These are phyloP conservation scores for Tokudaia tokunoshimensis DNA, from an alignment of 2,797 vertebrate species.

Conservation along the genomic window DNA sequence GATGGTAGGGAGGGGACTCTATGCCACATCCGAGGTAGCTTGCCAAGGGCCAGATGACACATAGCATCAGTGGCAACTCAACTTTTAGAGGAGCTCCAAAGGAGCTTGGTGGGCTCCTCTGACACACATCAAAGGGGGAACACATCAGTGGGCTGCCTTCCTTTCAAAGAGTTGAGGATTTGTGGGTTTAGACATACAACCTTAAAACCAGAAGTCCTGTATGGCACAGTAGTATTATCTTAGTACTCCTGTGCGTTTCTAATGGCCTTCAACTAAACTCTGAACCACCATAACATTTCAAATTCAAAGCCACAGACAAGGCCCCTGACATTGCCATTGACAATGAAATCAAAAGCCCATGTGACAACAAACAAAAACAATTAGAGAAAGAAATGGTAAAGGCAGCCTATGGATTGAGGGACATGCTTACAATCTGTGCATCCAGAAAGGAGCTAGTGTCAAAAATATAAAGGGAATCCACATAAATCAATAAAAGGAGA, in stretches of 20 bases:
- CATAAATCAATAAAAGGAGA: background rate
- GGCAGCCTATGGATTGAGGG: background rate
- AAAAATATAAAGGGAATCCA: background rate
- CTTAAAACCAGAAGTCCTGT: background rate
- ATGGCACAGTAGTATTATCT: background rate
- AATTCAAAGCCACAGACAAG: background rate
- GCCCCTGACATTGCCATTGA: too few species aligned
- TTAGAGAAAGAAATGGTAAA: background rate
- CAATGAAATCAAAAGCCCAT: background rate
- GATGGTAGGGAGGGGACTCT: background rate
- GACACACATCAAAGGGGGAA: background rate
- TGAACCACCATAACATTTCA: background rate
- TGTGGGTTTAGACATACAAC: background rate
- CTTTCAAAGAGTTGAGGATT: background rate
- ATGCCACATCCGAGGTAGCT: background rate
- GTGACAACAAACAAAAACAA: background rate
- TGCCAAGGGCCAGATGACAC: too few species aligned
- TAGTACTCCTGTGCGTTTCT: background rate
- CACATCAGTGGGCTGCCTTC: background rate
- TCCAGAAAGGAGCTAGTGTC: background rate
- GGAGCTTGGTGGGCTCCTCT: fast-evolving
- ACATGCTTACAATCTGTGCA: background rate
- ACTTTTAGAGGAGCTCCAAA: background rate
- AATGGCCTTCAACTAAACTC: background rate
- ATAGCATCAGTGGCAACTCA: background rate